Base-by-base conservation (phyloP, 2,888 invertebrate species). In the Chloroclystis v-ata region DNA sequence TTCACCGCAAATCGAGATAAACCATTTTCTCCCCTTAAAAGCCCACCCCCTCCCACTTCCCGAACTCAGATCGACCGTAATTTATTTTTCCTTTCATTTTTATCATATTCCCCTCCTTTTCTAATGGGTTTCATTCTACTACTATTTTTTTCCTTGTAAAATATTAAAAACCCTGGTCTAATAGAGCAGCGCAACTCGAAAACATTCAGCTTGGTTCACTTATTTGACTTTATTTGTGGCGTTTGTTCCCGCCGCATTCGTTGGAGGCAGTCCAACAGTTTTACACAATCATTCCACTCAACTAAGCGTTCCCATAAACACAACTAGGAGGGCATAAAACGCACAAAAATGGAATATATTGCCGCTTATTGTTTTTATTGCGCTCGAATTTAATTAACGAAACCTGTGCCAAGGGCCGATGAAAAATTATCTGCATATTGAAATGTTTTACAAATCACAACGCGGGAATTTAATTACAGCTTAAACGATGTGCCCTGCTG, bases 271-370 rank as follows among this genome's bases (percentile, higher is more conserved):
- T 82, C 86, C 86, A 86, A 87, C 78, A 79, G 78, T 82, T 87
- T 86, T 86, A 86, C 85, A 86, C 84, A 86, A 86, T 87, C 84
- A 86, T 87, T 86, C 85, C 86, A 86, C 82, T 86, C 84, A 84
- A 86, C 85, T 85, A 84, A 86, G 84, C 86, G 83, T 78, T 76
- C 75, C 80, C 82, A 84, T 86, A 86, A 87, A 86, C 86, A 86
- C 79, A 80, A 78, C 67, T 74, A 78, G 80, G 78, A 82, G 82
- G 77, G 79, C 84, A 86, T 85, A 79, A 82, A 83, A 80, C 78
- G 83, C 82, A 76, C 78, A 81, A 84, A 84, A 83, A 85, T 76
- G 64, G 65, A 77, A 77, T 35, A 82, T 83, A 85, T 83, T 85
- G 84, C 77, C 79, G 78, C 76, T 77, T 75, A 74, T 75, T 75